Evolutionary conservation across 2,113 vertebrate species (phyloP).

Genomic region (Brachyistius frenatus): DNA sequence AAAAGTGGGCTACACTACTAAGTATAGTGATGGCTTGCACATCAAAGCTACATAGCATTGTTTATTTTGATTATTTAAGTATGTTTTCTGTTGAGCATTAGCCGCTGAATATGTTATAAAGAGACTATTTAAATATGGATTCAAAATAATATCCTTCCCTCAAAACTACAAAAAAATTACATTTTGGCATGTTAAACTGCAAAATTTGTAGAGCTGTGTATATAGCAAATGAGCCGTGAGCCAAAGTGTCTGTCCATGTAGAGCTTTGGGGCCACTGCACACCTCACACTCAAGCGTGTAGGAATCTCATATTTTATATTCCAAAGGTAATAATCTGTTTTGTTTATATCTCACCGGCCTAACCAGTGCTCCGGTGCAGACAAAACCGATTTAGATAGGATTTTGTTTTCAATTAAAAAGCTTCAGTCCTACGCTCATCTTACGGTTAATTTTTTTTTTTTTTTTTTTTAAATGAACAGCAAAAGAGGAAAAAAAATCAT

Average conservation of each 20-base stretch:
- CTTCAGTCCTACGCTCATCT: background rate
- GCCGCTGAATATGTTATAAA: constrained; percentile 41
- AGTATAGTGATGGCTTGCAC: constrained; percentile 76
- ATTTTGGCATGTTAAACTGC: constrained; percentile 24
- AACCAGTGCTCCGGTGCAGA: background rate
- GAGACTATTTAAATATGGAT: constrained; percentile 27
- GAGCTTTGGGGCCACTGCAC: constrained; percentile 27
- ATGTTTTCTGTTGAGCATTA: constrained; percentile 54
- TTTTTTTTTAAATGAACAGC: constrained; percentile 25
- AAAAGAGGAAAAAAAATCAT: constrained; percentile 10
- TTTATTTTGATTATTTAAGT: constrained; percentile 81
- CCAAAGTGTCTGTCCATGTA: constrained; percentile 26
- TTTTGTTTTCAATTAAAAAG: constrained; percentile 3
- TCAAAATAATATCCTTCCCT: constrained; percentile 37
- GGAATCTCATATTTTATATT: constrained; percentile 31
- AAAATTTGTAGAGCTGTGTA: constrained; percentile 38
- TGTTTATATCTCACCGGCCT: background rate
- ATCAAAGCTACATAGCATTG: constrained; percentile 74
- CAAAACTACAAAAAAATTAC: constrained; percentile 8
- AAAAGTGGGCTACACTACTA: constrained; percentile 76
- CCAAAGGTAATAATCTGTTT: constrained; percentile 20
- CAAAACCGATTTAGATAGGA: background rate
- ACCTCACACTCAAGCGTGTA: constrained; percentile 12
- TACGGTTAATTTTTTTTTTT: background rate
- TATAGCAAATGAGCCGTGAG: constrained; percentile 49